These are phyloP conservation scores for Caenorhabditis plicata DNA, from an alignment of 2,888 invertebrate genomes.

Conservation along the genomic window DNA sequence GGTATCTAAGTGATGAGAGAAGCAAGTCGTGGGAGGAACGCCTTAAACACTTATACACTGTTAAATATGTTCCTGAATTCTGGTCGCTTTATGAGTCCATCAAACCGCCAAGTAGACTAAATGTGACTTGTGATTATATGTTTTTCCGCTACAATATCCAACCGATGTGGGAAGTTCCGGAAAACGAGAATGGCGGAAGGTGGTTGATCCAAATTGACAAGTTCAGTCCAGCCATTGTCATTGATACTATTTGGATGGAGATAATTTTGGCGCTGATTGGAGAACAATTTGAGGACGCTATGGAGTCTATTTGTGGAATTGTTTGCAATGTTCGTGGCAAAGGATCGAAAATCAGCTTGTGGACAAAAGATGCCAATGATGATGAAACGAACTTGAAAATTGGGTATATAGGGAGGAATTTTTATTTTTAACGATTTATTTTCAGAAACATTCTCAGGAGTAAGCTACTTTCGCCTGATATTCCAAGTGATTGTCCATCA, in stretches of 20 bases:
- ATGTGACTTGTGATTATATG: conserved; percentile 60
- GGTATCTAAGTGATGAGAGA: conserved; percentile 47
- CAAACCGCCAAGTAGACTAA: conserved; percentile 55
- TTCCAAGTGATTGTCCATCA: conserved; percentile 5
- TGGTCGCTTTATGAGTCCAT: conserved; percentile 94
- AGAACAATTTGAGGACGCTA: conserved; percentile 87
- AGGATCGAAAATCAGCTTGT: conserved; percentile 86
- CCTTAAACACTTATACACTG: conserved; percentile 86
- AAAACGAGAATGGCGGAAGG: conserved; percentile 69
- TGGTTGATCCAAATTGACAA: conserved; percentile 66
- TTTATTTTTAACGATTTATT: neutral
- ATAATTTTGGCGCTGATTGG: conserved; percentile 83
- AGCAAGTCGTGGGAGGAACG: conserved; percentile 83
- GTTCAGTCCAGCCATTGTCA: conserved; percentile 30
- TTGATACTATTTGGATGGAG: conserved; percentile 63
- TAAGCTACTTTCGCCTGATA: conserved; percentile 31
- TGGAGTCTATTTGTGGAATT: conserved; percentile 68
- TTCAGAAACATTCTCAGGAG: conserved; percentile 37
- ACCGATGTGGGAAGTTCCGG: conserved; percentile 70
- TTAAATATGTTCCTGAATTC: conserved; percentile 96
- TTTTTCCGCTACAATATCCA: conserved; percentile 68
- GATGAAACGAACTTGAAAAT: conserved; percentile 69
- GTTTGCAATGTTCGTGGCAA: conserved; percentile 90
- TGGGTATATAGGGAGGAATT: conserved; percentile 33
- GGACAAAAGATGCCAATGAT: conserved; percentile 84